phyloP scores from a whole-genome alignment of 2,888 invertebrate species.

The Thymelicus sylvestris region DNA sequence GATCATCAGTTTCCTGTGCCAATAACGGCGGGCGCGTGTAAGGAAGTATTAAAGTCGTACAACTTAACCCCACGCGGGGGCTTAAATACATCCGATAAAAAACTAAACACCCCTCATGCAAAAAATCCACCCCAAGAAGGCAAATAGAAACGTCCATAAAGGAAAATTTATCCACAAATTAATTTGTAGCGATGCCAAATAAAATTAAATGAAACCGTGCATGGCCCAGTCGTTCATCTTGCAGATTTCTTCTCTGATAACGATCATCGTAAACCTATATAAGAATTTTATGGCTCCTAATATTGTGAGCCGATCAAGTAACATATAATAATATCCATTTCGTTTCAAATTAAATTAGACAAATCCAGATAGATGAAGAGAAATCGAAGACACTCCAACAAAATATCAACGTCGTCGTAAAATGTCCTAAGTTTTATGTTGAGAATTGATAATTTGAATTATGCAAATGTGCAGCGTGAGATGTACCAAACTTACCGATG shows the following conservation, averaged over 20 bases:
- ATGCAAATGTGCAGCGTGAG: conserved; percentile 41
- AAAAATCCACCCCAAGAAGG: conserved; percentile 65
- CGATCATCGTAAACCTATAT: background rate
- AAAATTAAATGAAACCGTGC: conserved; percentile 60
- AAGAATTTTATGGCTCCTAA: conserved; percentile 10
- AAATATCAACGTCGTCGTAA: conserved; percentile 40
- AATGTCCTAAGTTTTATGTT: conserved; percentile 38
- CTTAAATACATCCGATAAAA: conserved; percentile 84
- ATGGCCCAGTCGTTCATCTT: background rate
- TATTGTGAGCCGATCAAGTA: conserved; percentile 15
- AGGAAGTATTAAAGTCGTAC: conserved; percentile 79
- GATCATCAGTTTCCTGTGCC: conserved; percentile 36
- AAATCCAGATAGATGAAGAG: conserved; percentile 25
- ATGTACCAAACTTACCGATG: conserved; percentile 38
- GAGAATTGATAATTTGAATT: conserved; percentile 36
- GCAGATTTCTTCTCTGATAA: conserved; percentile 1
- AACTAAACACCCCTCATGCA: conserved; percentile 73
- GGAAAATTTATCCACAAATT: conserved; percentile 83
- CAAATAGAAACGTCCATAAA: conserved; percentile 75
- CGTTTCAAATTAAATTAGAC: conserved; percentile 3
- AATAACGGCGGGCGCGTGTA: conserved; percentile 56
- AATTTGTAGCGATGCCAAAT: conserved; percentile 73
- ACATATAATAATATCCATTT: background rate
- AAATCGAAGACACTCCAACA: conserved; percentile 39
- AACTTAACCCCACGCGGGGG: conserved; percentile 72